These are phyloP conservation scores for Pomacea maculata DNA, from an alignment of 1,140 invertebrate species.

Conservation along the genomic window DNA sequence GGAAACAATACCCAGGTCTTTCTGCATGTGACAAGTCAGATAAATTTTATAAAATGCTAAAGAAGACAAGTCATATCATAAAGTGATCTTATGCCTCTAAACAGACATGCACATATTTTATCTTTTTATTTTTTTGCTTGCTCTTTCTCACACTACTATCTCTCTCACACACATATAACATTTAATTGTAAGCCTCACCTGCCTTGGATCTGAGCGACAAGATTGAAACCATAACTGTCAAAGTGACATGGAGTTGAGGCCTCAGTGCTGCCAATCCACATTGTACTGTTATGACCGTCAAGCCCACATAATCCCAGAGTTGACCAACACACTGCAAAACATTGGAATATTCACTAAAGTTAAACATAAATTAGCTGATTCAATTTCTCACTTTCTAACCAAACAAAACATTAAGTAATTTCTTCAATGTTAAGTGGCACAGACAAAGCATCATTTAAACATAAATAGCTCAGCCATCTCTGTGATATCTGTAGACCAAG, in stretches of 20 bases:
- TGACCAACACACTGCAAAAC: slow-evolving; percentile 75
- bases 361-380: not conserved
- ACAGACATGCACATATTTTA: not conserved
- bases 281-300: slow-evolving; percentile 76
- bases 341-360: too few relatives aligned
- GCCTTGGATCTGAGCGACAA: slow-evolving; percentile 88
- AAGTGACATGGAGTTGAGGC: slow-evolving; percentile 93
- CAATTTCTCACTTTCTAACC: not conserved
- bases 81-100: too few relatives aligned
- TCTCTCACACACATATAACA: not conserved
- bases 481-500: not conserved
- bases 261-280: slow-evolving; percentile 90
- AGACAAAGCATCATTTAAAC: not conserved
- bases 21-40: slow-evolving; percentile 65
- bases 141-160: not conserved
- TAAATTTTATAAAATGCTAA: slow-evolving; percentile 39
- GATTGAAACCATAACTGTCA: slow-evolving; percentile 94
- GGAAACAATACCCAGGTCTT: slow-evolving; percentile 95
- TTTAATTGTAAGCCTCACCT: slow-evolving; percentile 69
- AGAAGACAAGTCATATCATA: slow-evolving; percentile 5
- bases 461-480: not conserved
- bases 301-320: slow-evolving; percentile 79
- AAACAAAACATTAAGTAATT: not conserved
- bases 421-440: not conserved
- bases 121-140: not conserved